Conservation (phyloP, 1,140 invertebrate species). For the Sycobia sp. region DNA sequence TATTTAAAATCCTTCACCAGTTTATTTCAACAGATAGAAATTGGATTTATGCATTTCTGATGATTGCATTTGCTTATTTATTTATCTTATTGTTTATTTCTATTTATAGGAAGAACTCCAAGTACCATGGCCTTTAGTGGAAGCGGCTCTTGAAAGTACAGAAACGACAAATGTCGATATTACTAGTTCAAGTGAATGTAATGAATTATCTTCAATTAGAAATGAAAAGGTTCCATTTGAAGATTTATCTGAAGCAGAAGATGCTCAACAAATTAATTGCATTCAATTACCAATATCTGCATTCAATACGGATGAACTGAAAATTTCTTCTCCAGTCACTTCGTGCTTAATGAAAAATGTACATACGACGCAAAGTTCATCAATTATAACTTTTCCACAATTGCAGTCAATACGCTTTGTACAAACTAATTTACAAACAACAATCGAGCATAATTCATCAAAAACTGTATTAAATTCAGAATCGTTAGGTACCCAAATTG, state of each 20-base stretch:
- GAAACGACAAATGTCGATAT: constrained; percentile 57
- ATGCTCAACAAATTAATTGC: constrained; percentile 48
- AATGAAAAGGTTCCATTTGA: constrained; percentile 34
- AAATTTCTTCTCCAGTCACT: constrained; percentile 45
- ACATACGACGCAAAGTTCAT: constrained; percentile 51
- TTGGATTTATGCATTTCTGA: too few species aligned
- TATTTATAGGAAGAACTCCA: constrained; percentile 54
- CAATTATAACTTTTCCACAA: constrained; percentile 56
- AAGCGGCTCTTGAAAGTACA: constrained; percentile 54
- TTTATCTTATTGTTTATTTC: too few species aligned
- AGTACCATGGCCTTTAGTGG: constrained; percentile 57
- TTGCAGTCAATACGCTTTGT: constrained; percentile 57
- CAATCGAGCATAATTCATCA: constrained; percentile 27
- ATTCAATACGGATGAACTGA: constrained; percentile 50
- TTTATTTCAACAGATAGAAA: too few species aligned
- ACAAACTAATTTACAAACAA: constrained; percentile 54
- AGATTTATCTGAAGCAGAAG: too few species aligned
- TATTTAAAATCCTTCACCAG: too few species aligned
- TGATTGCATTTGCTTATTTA: too few species aligned
- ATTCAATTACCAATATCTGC: constrained; percentile 52
- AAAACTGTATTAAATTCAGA: not conserved
- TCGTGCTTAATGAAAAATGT: constrained; percentile 56
- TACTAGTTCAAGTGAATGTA: constrained; percentile 54
- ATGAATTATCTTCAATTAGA: constrained; percentile 42
- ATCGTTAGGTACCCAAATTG: constrained; percentile 16